phyloP scores from a whole-genome alignment of 2,888 invertebrate species.

The Agapetus fuscipes region DNA sequence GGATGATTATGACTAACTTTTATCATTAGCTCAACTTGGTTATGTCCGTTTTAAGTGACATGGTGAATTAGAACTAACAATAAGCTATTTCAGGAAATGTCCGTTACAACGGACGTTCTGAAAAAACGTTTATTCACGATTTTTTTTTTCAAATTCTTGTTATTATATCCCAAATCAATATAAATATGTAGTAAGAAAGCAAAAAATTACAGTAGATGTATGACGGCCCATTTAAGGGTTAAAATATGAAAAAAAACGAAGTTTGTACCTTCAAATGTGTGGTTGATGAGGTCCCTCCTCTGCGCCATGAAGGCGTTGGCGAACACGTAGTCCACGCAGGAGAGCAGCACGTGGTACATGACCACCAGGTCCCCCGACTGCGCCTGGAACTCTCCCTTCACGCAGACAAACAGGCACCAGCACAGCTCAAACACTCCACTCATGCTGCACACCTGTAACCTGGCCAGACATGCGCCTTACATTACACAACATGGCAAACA shows the following conservation, averaged over 20 bases:
- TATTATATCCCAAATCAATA: neutral
- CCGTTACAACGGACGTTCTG: too few relatives aligned
- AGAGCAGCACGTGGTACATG: constrained; percentile 84
- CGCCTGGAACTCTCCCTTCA: constrained; percentile 76
- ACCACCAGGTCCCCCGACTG: constrained; percentile 90
- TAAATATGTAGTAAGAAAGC: neutral
- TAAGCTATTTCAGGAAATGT: too few relatives aligned
- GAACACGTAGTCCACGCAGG: constrained; percentile 86
- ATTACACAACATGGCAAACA: too few relatives aligned
- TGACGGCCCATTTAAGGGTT: neutral
- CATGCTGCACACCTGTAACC: constrained; percentile 67
- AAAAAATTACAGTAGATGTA: neutral
- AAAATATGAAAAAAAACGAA: neutral
- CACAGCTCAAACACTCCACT: constrained; percentile 84
- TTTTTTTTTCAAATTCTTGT: too few relatives aligned
- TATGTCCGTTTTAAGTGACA: too few relatives aligned
- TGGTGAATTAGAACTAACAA: too few relatives aligned
- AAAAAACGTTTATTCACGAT: too few relatives aligned
- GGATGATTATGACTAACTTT: too few relatives aligned
- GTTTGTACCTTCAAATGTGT: constrained; percentile 60
- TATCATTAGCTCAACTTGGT: too few relatives aligned
- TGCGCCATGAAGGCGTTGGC: constrained; percentile 73
- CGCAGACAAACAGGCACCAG: constrained; percentile 88
- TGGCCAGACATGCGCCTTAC: too few relatives aligned
- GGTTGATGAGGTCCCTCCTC: constrained; percentile 78